phyloP scores from a whole-genome alignment of 2,888 invertebrate genomes.

The Calephelis perditalis region DNA sequence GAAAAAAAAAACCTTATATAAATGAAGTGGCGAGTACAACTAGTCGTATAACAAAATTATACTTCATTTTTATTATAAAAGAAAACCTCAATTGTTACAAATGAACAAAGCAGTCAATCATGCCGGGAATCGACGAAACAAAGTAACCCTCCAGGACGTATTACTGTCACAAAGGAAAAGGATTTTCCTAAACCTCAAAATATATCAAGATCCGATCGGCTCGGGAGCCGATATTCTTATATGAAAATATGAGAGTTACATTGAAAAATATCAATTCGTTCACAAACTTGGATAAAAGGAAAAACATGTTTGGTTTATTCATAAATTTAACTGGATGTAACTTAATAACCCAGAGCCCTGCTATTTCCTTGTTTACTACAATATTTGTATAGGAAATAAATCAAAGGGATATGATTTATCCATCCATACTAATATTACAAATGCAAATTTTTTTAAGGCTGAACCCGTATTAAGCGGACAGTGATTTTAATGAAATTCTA shows the following conservation, averaged over 20 bases:
- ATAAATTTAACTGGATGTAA: too few species aligned
- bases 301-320: slow-evolving; percentile 21
- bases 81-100: slow-evolving; percentile 29
- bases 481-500: too few species aligned
- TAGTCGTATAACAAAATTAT: too few species aligned
- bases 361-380: too few species aligned
- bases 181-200: slow-evolving; percentile 39
- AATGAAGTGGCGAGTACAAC: too few species aligned
- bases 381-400: too few species aligned
- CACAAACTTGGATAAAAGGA: slow-evolving; percentile 25
- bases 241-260: slow-evolving; percentile 38
- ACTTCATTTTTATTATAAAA: slow-evolving; percentile 13
- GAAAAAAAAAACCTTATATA: too few species aligned
- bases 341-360: too few species aligned
- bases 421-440: too few species aligned
- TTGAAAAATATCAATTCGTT: slow-evolving; percentile 34
- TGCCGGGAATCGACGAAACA: slow-evolving; percentile 34
- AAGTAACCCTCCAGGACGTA: slow-evolving; percentile 38
- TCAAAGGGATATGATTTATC: too few species aligned
- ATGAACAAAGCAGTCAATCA: slow-evolving; percentile 28
- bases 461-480: too few species aligned
- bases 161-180: slow-evolving; percentile 38
- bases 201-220: slow-evolving; percentile 35
- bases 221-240: slow-evolving; percentile 25
- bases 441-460: too few species aligned